Base-by-base conservation (phyloP, 2,113 vertebrate genomes). In the Pelvicachromis taeniatus region DNA sequence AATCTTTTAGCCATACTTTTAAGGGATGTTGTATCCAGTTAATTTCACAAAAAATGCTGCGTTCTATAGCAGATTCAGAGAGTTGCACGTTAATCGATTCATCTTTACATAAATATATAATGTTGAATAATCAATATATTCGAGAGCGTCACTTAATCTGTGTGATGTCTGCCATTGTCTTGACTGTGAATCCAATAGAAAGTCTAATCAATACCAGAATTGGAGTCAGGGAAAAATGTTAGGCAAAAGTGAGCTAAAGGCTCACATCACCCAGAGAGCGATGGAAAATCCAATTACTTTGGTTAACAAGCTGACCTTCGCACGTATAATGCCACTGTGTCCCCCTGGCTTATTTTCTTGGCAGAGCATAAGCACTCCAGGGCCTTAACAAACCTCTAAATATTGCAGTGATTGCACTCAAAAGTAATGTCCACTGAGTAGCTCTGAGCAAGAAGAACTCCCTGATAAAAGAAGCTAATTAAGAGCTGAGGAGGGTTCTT, bases 251-350 rank as follows among this genome's bases (percentile, higher is more conserved):
- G 58, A 63, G 81, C 80, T 87, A 84, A 92, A 86, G 85, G 87
- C 88, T 90, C 83, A 65, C 89, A 86, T 88, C 79, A 91, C 75
- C 88, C 84, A 82, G 73, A 92, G 91, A 92, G 87, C 83, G 81
- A 83, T 89, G 77, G 73, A 85, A 94, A 95, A 95, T 95, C 93
- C 93, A 95, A 95, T 96, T 95, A 96, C 89, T 93, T 90, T 94
- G 92, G 90, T 93, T 96, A 95, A 96, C 95, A 95, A 93, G 90
- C 94, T 95, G 94, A 96, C 93, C 94, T 95, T 94, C 84, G 89
- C 89, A 92, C 90, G 63, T 91, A 92, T 91, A 93, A 93, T 95
- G 92, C 89, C 89, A 94, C 84, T 80, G 35, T 92, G 93, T 94
- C 86, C 91, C 91, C 91, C 83, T 82, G 78, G 92, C 91, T 90